Conservation (phyloP, 2,888 invertebrate species). For the Itoplectis maculator region DNA sequence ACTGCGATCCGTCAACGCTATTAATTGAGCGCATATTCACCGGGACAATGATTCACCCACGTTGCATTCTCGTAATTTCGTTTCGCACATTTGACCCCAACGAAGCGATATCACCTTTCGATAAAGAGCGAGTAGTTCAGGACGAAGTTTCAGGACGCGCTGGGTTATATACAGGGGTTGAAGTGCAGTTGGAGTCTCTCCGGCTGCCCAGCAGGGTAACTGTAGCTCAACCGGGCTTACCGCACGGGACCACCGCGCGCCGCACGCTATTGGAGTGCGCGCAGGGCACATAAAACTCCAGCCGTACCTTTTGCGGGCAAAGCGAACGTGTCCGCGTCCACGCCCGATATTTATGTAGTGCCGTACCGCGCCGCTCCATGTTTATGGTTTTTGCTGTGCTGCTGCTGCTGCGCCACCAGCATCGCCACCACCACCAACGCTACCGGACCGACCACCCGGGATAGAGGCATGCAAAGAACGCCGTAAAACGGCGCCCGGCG, state of each 20-base stretch:
- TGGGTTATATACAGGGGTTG: background rate
- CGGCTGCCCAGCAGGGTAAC: slow-evolving; percentile 14
- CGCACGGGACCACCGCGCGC: slow-evolving; percentile 42
- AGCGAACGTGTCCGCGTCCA: slow-evolving; percentile 59
- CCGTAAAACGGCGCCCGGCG: slow-evolving; percentile 75
- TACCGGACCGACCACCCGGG: slow-evolving; percentile 57
- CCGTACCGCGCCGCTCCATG: slow-evolving; percentile 73
- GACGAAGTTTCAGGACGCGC: slow-evolving; percentile 3
- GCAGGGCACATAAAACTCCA: slow-evolving; percentile 67
- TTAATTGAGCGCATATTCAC: background rate
- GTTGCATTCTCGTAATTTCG: background rate
- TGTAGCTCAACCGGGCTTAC: slow-evolving; percentile 9
- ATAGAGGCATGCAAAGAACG: slow-evolving; percentile 77
- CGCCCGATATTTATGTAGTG: slow-evolving; percentile 79
- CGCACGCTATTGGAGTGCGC: slow-evolving; percentile 18
- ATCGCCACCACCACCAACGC: slow-evolving; percentile 35
- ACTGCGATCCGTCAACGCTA: background rate
- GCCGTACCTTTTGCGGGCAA: slow-evolving; percentile 49
- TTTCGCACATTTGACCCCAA: background rate
- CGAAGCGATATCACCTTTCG: slow-evolving; percentile 6
- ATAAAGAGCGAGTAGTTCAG: slow-evolving; percentile 10
- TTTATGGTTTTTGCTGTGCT: slow-evolving; percentile 75
- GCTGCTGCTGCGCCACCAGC: slow-evolving; percentile 18
- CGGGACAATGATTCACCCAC: background rate
- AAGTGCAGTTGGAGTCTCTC: background rate